Evolutionary conservation across 2,113 vertebrate genomes (phyloP), one percentile per base, ranked within the genome.

Genomic region (Sylvia atricapilla): DNA sequence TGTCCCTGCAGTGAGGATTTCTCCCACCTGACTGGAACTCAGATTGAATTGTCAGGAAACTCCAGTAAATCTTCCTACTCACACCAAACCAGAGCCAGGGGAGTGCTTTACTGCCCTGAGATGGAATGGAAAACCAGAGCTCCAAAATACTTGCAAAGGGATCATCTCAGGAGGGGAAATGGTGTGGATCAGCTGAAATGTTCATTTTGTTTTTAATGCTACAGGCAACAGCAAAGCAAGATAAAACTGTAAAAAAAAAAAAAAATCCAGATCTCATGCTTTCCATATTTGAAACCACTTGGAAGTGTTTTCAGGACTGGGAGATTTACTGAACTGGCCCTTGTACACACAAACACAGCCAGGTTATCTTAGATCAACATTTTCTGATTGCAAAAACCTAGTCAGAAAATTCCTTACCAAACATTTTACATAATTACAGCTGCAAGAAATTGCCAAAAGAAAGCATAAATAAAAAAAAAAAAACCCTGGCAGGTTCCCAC

Each of bases 91-190:
- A 55, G 67, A 83, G 78, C 11, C 90, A 83, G n/a, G 67, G 60
- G 72, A 85, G 27, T 19, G 18, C 16, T 91, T 92, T 53, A 31
- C 33, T n/a, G 27, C 66, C 69, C 79, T 60, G 79, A 83, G 43
- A 75, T 21, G 30, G 73, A 88, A 72, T 89, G 94, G 95, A 95
- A 96, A 95, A 87, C 60, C 41, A 81, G 86, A 95, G 62, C 74
- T 88, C 56, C 64, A n/a, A 80, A 93, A 90, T 50, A 37, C 77
- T 90, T 75, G 19, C 68, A 81, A 84, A 78, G 41, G 67, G 53
- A 72, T 87, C 69, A 39, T 68, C 80, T 93, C 66, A 31, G 69
- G 66, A 87, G 35, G 58, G 56, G 35, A 91, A 96, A 91, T 56
- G 76, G 35, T 55, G 59, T 44, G 60, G 70, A 87, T 89, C 77